phyloP scores from a whole-genome alignment of 2,113 vertebrate genomes.

The Callipepla squamata region DNA sequence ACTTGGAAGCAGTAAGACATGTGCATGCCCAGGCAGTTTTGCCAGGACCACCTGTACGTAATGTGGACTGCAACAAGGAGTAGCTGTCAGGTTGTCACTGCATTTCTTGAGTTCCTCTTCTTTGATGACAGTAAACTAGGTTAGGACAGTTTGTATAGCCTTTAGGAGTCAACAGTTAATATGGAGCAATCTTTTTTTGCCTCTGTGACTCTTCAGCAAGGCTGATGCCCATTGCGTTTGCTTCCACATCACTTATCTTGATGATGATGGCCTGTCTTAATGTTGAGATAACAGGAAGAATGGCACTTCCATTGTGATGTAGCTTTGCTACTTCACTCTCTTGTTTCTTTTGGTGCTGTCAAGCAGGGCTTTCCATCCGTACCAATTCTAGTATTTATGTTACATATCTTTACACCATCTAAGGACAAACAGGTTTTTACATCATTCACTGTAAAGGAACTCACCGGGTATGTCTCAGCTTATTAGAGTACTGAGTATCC shows the following conservation, averaged over 20 bases:
- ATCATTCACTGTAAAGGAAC: neutral
- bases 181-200: neutral
- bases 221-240: neutral
- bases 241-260: neutral
- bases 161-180: neutral
- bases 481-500: neutral
- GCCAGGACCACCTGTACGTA: neutral
- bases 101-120: neutral
- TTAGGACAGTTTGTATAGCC: neutral
- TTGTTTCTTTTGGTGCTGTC: neutral
- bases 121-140: rapidly evolving
- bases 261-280: neutral
- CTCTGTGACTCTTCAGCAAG: neutral
- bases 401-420: neutral
- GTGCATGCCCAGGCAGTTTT: neutral
- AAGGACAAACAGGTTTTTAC: neutral
- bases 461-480: neutral
- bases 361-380: neutral
- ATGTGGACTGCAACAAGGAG: neutral
- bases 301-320: neutral
- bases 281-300: neutral
- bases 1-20: neutral
- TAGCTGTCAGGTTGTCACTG: neutral
- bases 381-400: neutral
- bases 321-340: neutral